Evolutionary conservation across 1,140 invertebrate genomes (phyloP).

Genomic region (Hyposmocoma kahamanoa): DNA sequence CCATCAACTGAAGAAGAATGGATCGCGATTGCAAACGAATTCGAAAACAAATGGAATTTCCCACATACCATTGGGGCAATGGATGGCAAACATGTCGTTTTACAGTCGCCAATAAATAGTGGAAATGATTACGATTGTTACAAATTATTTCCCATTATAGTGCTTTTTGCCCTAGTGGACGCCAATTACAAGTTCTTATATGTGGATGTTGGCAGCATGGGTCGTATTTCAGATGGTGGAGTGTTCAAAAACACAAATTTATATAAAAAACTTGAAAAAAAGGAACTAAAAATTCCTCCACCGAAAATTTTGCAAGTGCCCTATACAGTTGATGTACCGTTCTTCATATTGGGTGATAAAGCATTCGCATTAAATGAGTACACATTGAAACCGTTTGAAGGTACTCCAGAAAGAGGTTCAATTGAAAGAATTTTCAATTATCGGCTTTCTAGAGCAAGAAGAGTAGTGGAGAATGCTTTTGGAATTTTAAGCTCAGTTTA

Average conservation of each 20-base stretch:
- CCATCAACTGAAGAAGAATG: neutral
- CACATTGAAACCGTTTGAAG: too few species aligned
- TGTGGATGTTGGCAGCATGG: conserved; percentile 37
- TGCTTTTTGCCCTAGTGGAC: conserved; percentile 29
- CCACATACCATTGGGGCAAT: neutral
- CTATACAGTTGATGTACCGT: too few species aligned
- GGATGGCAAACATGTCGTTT: conserved; percentile 2
- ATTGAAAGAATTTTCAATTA: too few species aligned
- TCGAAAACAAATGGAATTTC: conserved; percentile 5
- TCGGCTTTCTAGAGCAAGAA: too few species aligned
- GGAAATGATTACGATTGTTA: conserved; percentile 54
- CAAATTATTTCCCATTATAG: conserved; percentile 39
- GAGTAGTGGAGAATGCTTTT: too few species aligned
- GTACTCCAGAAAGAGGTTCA: too few species aligned
- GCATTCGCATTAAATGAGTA: too few species aligned
- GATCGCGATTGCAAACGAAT: neutral
- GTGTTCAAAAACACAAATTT: conserved; percentile 15
- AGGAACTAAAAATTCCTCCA: conserved; percentile 2
- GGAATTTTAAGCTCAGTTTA: too few species aligned
- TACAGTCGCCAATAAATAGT: conserved; percentile 6
- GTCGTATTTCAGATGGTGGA: conserved; percentile 24
- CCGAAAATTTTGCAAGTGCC: too few species aligned
- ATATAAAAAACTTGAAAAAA: too few species aligned
- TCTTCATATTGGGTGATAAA: too few species aligned
- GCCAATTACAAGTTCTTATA: conserved; percentile 41